A percentile compares a stretch with the other conserved stretches of the same genome.
phyloP scores from a whole-genome alignment of 2,113 vertebrate species.

The Myotis davidii region DNA sequence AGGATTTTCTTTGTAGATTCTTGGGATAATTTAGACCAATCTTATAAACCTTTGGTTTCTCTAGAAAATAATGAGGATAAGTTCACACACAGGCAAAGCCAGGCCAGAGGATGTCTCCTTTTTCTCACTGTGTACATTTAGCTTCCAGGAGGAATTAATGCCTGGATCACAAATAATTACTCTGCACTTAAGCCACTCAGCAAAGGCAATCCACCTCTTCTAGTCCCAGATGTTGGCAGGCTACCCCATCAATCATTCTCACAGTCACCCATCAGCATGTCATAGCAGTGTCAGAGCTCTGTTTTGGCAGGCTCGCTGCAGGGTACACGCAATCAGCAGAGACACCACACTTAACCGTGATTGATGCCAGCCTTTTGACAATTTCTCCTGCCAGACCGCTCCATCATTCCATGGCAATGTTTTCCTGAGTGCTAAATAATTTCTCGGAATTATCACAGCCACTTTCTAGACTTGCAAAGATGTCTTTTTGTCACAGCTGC shows the following conservation, averaged over 20 bases:
- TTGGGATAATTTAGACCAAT: background rate
- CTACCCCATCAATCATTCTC: constrained; percentile 71
- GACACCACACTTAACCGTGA: constrained; percentile 75
- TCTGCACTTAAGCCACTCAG: background rate
- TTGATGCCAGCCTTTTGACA: constrained; percentile 77
- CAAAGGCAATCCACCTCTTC: background rate
- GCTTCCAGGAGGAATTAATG: background rate
- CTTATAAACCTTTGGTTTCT: background rate
- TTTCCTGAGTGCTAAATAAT: constrained; percentile 78
- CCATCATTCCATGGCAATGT: constrained; percentile 68
- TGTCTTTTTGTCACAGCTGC: constrained; percentile 56
- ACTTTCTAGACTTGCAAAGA: constrained; percentile 68
- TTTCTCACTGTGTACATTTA: background rate
- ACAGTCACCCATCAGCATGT: constrained; percentile 40
- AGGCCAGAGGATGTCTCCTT: background rate
- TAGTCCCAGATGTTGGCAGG: background rate
- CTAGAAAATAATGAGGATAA: background rate
- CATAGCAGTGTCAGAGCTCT: constrained; percentile 63
- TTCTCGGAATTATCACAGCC: constrained; percentile 71
- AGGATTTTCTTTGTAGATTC: background rate
- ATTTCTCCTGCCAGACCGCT: constrained; percentile 75
- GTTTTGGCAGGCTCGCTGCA: constrained; percentile 69
- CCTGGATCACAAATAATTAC: background rate
- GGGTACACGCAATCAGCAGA: constrained; percentile 40
- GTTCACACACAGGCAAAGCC: background rate